Evolutionary conservation across 2,113 vertebrate genomes (phyloP), one percentile per base, ranked within the genome.

Genomic region (Chaetodon trifascialis): DNA sequence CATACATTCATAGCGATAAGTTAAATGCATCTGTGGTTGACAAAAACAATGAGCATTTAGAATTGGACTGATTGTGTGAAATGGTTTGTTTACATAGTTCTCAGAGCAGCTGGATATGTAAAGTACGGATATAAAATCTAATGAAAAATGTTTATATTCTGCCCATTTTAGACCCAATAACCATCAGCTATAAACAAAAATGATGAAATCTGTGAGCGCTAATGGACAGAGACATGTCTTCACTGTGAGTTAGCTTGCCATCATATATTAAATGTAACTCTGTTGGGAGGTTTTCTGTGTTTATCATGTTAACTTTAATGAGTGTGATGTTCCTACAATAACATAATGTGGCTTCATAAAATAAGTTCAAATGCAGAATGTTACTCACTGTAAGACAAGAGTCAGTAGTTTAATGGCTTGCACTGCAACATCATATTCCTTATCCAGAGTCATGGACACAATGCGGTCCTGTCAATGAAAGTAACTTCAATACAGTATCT

Each of bases 341-440:
- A 10, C 11, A 52, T 23, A 34, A 42, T 3, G 46, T 1, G 14
- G 15, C 2, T 66, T 44, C 40, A 71, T n/a, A 30, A 54, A 38
- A 25, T 36, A 56, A 71, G 8, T 47, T 60, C 10, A 51, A 51
- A 73, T 56, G 2, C 23, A 60, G 2, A 69, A 23, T 23, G 14
- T 81, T 92, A 97, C 98, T 98, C 94, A 99, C 98, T 98, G 97
- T 95, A 99, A 95, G 91, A 98, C 96, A 89, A 99, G 97, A 84
- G 98, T 99, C 83, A 99, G 96, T 88, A 99, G 96, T 94, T 99
- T 99, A 95, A 99, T 97, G 95, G 97, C 98, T 96, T 99, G 98
- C 42, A 99, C 98, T 92, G 98, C 98, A 87, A 99, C 98, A 93
- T 99, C 97, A 67, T 97, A 99, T 93, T 99, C 98, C 91, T 99